phyloP scores from a whole-genome alignment of 2,113 vertebrate species.

The Tamias sibiricus region DNA sequence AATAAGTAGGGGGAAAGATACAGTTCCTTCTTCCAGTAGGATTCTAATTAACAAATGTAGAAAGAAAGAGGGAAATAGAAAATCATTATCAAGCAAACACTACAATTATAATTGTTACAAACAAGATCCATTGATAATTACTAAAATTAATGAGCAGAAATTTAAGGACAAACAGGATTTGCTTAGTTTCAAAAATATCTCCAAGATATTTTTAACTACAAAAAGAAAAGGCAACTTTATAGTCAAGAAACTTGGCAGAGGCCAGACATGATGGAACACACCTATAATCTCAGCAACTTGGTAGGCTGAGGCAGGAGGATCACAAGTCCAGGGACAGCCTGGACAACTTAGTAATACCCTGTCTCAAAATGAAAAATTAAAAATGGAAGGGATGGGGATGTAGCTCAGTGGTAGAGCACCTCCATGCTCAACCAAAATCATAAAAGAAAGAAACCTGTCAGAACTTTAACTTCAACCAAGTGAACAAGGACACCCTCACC shows the following conservation, averaged over 20 bases:
- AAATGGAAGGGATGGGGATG: not conserved
- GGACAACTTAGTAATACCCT: not conserved
- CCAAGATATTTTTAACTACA: no score
- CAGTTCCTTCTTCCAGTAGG: not conserved
- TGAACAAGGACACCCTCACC: not conserved
- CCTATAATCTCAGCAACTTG: not conserved
- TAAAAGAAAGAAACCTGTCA: not conserved
- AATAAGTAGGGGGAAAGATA: not conserved
- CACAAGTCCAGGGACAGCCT: not conserved
- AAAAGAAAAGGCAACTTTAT: no score
- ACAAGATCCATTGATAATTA: not conserved
- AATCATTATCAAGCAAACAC: not conserved
- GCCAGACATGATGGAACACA: not conserved
- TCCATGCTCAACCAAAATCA: not conserved
- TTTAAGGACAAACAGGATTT: not conserved
- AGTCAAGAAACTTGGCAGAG: not conserved
- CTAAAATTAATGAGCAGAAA: not conserved
- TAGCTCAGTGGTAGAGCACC: not conserved
- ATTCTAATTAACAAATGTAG: not conserved
- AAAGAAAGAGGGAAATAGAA: not conserved
- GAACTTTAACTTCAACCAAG: constrained; percentile 3
- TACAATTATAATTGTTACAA: not conserved
- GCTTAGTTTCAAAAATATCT: no score
- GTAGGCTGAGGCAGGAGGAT: not conserved
- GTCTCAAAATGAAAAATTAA: not conserved